A percentile compares a stretch with the other conserved stretches of the same genome.
These are phyloP conservation scores for Rattus rattus DNA, from an alignment of 2,113 vertebrate species.

Conservation along the genomic window DNA sequence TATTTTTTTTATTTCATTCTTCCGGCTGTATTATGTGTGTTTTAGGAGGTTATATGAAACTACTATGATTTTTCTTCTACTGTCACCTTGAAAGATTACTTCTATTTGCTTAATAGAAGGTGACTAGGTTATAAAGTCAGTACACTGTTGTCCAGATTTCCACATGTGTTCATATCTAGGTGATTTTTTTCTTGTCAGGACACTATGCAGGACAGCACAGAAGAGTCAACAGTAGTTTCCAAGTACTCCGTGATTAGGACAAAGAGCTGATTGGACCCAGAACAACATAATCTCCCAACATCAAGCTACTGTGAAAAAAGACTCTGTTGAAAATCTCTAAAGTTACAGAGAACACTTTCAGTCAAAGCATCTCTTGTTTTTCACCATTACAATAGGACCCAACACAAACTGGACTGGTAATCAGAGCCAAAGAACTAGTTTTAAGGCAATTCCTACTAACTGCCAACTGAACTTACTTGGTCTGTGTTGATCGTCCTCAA, in stretches of 20 bases:
- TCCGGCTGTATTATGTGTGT: background rate
- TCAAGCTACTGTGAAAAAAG: background rate
- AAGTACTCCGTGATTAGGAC: constrained; percentile 31
- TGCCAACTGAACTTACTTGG: background rate
- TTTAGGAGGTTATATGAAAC: constrained; percentile 5
- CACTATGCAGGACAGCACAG: background rate
- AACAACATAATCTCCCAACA: constrained; percentile 15
- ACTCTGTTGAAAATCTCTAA: background rate
- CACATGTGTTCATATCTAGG: constrained; percentile 37
- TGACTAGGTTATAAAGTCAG: constrained; percentile 55
- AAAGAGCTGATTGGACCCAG: constrained; percentile 5
- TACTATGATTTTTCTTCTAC: constrained; percentile 42
- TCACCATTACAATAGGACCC: constrained; percentile 5
- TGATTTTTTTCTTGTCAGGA: background rate
- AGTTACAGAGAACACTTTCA: constrained; percentile 44
- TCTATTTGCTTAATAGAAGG: constrained; percentile 25
- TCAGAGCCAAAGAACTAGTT: constrained; percentile 56
- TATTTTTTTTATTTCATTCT: constrained; percentile 24
- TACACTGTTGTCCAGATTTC: background rate
- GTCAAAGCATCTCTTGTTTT: constrained; percentile 56
- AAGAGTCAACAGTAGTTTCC: constrained; percentile 34
- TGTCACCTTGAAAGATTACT: constrained; percentile 12
- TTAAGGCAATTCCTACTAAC: constrained; percentile 35
- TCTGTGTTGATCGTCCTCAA: background rate
- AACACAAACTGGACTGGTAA: constrained; percentile 32